Conservation (phyloP, 2,888 invertebrate genomes). For the Agriopis marginaria region DNA sequence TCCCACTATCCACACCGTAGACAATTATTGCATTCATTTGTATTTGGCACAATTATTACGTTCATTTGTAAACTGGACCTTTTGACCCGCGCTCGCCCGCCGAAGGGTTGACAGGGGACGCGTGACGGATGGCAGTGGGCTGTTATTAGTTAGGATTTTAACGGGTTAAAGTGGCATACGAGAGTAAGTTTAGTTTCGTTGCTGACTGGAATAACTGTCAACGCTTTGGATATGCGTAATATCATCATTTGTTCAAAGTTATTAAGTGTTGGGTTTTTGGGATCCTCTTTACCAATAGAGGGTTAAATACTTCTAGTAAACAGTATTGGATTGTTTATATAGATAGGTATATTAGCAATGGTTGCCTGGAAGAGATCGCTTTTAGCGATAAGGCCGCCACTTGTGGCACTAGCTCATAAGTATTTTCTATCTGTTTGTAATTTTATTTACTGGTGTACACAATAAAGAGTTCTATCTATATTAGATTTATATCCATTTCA, state of each 20-base stretch:
- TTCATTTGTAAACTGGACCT: conserved; percentile 81
- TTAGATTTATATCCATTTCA: neutral
- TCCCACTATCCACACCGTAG: conserved; percentile 58
- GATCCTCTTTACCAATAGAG: neutral
- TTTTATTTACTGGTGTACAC: too few relatives aligned
- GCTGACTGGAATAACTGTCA: conserved; percentile 25
- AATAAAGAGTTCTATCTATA: too few relatives aligned
- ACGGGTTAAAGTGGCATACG: conserved; percentile 58
- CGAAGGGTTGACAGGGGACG: conserved; percentile 71
- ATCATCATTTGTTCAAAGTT: conserved; percentile 22
- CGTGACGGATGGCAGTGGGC: conserved; percentile 71
- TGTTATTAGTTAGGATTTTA: conserved; percentile 71
- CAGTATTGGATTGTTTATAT: too few relatives aligned
- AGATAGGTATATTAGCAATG: too few relatives aligned
- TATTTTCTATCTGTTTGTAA: too few relatives aligned
- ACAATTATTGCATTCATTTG: conserved; percentile 86
- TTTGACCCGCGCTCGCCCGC: conserved; percentile 61
- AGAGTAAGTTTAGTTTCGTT: conserved; percentile 32
- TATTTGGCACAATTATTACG: conserved; percentile 85
- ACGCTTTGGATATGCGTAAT: neutral
- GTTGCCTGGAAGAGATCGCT: too few relatives aligned
- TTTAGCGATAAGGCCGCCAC: too few relatives aligned
- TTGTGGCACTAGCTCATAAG: too few relatives aligned
- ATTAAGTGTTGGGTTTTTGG: conserved; percentile 5
- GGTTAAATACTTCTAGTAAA: neutral